Evolutionary conservation across 2,113 vertebrate species (phyloP).

Genomic region (Pampusana beccarii): DNA sequence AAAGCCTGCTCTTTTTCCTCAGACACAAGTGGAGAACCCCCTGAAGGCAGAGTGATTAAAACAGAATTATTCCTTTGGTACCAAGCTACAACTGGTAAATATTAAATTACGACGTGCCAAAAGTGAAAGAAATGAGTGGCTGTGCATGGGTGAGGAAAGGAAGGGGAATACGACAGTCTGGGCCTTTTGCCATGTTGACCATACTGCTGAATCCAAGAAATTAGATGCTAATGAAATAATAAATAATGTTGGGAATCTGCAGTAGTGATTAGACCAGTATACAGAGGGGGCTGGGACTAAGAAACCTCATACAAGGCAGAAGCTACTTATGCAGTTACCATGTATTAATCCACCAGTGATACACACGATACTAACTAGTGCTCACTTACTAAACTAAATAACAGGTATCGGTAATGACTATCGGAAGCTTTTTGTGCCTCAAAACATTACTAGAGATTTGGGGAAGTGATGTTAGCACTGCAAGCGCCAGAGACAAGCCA

Average conservation of each 20-base stretch:
- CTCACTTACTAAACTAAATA: background rate
- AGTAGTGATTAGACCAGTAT: background rate
- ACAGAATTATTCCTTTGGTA: conserved; percentile 45
- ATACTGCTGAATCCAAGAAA: conserved; percentile 52
- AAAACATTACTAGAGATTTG: background rate
- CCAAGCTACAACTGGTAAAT: background rate
- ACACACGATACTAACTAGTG: background rate
- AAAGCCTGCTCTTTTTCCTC: conserved; percentile 15
- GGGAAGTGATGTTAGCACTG: background rate
- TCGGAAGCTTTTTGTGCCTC: background rate
- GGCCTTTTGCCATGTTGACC: conserved; percentile 6
- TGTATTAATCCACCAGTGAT: background rate
- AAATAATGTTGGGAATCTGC: background rate
- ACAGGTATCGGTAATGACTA: background rate
- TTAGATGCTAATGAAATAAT: conserved; percentile 71
- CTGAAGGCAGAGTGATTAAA: background rate
- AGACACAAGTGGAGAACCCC: background rate
- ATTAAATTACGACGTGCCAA: conserved; percentile 3
- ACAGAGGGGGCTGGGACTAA: background rate
- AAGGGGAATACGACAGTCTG: background rate
- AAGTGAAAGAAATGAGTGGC: background rate
- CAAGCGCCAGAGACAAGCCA: background rate
- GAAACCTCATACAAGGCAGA: background rate
- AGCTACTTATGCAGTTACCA: background rate
- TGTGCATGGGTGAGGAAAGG: background rate